Conservation (phyloP, 2,888 invertebrate species). For the Drepanosiphum platanoidis region DNA sequence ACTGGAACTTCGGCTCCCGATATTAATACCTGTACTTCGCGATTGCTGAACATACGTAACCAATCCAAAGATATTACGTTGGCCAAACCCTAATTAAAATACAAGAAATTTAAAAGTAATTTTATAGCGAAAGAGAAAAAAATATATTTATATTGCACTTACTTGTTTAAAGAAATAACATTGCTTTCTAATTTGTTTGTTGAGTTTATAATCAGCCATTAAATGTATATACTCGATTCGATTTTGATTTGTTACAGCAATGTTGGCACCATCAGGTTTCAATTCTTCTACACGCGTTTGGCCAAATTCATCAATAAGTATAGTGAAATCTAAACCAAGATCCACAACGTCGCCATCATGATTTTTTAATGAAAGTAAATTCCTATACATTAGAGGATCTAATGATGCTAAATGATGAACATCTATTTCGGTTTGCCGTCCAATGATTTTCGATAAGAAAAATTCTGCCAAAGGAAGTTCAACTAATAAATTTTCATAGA, state of each 20-base stretch:
- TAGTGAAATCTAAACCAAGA: constrained; percentile 91
- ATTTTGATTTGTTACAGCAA: constrained; percentile 90
- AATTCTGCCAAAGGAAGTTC: constrained; percentile 96
- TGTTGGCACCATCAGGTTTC: constrained; percentile 88
- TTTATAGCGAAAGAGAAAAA: too few species aligned
- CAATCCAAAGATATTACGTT: constrained; percentile 92
- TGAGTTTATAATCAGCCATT: constrained; percentile 95
- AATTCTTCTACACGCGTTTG: constrained; percentile 89
- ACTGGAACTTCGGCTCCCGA: constrained; percentile 95
- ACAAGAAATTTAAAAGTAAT: too few species aligned
- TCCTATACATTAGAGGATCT: constrained; percentile 91
- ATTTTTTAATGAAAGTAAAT: constrained; percentile 86
- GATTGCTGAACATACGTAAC: constrained; percentile 93
- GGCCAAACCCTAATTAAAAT: constrained; percentile 77
- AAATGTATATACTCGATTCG: constrained; percentile 96
- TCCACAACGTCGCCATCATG: constrained; percentile 88
- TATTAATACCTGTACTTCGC: constrained; percentile 95
- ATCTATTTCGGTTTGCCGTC: constrained; percentile 81
- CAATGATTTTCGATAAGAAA: constrained; percentile 88
- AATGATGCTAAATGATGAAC: constrained; percentile 93
- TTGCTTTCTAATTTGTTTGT: constrained; percentile 87
- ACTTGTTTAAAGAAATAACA: constrained; percentile 82
- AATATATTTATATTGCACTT: constrained; percentile 25
- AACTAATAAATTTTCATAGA: constrained; percentile 93
- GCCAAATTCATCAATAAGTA: constrained; percentile 88